phyloP scores from a whole-genome alignment of 2,113 vertebrate genomes.

The Barbus barbus region DNA sequence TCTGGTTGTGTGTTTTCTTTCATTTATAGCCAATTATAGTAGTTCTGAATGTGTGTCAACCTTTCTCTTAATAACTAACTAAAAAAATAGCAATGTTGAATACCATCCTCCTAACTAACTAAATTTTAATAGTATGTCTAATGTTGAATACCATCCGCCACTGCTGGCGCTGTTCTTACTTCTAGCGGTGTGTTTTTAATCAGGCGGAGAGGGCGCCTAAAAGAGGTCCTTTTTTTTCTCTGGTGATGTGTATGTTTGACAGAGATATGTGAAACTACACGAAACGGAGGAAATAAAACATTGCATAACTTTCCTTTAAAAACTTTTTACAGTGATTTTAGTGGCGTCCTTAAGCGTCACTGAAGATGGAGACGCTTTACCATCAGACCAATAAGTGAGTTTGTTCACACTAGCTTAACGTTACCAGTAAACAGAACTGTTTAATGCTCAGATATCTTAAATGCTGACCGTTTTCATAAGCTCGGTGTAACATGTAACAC shows the following conservation, averaged over 20 bases:
- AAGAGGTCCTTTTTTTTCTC: neutral
- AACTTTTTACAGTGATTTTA: neutral
- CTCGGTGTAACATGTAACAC: neutral
- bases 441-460: neutral
- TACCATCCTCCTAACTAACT: neutral
- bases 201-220: slow-evolving; percentile 10
- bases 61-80: too few species aligned
- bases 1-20: neutral
- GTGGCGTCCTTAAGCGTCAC: neutral
- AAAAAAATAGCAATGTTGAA: too few species aligned
- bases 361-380: slow-evolving; percentile 86
- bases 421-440: neutral
- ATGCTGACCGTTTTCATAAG: neutral
- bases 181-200: neutral
- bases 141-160: neutral
- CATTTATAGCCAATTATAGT: neutral
- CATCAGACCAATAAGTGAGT: slow-evolving; percentile 93
- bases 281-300: slow-evolving; percentile 16
- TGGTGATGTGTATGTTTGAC: slow-evolving; percentile 17
- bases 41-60: neutral
- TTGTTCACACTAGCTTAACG: neutral
- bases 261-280: slow-evolving; percentile 12
- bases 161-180: neutral
- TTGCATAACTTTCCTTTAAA: neutral
- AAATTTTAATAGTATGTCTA: too few species aligned